Evolutionary conservation across 2,888 invertebrate genomes (phyloP).

Genomic region (Pseudolycoriella hygida): DNA sequence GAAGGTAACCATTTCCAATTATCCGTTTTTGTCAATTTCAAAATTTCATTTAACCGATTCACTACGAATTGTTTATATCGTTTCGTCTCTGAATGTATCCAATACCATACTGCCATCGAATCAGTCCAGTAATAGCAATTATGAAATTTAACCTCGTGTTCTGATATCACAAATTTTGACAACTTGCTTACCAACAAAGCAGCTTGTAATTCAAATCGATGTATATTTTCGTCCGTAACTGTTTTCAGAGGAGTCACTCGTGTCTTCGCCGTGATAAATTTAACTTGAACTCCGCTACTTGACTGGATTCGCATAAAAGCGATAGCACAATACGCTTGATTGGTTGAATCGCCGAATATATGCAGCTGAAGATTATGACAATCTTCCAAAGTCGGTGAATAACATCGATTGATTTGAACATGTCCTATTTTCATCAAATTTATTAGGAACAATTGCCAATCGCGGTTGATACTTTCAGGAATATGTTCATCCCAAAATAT

Average conservation of each 20-base stretch:
- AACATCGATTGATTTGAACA: not conserved
- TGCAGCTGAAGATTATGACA: constrained; percentile 6
- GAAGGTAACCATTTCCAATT: constrained; percentile 17
- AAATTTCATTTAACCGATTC: constrained; percentile 1
- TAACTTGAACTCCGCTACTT: constrained; percentile 3
- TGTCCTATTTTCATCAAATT: not conserved
- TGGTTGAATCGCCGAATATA: constrained; percentile 12
- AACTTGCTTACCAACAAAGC: constrained; percentile 12
- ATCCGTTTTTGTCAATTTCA: not conserved
- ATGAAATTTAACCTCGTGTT: constrained; percentile 8
- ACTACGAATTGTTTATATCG: constrained; percentile 2
- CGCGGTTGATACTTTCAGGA: not conserved
- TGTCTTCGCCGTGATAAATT: constrained; percentile 13
- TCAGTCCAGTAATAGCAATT: constrained; percentile 14
- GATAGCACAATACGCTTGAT: constrained; percentile 8
- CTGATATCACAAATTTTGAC: constrained; percentile 7
- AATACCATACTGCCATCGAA: constrained; percentile 12
- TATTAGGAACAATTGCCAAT: not conserved
- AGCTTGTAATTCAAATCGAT: constrained; percentile 13
- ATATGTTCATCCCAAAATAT: constrained; percentile 3
- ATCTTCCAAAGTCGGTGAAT: not conserved
- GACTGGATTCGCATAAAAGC: constrained; percentile 11
- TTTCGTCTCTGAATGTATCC: not conserved
- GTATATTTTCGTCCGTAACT: constrained; percentile 5
- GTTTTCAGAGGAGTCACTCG: constrained; percentile 12